Percentiles rank a stretch among this genome's conserved stretches.
These are phyloP conservation scores for Abramis brama DNA, from an alignment of 2,113 vertebrate species.

Conservation along the genomic window DNA sequence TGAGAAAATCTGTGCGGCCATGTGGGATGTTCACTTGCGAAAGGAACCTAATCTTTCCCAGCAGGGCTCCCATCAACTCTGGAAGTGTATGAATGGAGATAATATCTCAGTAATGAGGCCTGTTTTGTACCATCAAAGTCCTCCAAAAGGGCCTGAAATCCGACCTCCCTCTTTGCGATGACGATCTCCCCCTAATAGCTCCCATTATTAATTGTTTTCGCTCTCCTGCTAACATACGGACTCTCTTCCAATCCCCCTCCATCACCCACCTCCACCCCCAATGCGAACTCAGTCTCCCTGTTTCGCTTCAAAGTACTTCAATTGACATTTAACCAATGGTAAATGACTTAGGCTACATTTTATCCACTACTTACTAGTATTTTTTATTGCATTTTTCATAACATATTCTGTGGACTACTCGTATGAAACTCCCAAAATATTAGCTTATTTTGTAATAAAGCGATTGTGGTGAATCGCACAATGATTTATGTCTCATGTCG, in stretches of 20 bases:
- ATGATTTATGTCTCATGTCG: not conserved
- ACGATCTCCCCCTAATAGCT: constrained; percentile 78
- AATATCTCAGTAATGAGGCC: constrained; percentile 86
- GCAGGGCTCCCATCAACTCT: constrained; percentile 78
- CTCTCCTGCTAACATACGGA: constrained; percentile 65
- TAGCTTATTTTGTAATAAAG: not conserved
- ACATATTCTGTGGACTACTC: not conserved
- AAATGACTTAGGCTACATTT: not conserved
- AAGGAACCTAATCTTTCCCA: constrained; percentile 83
- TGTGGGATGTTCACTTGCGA: constrained; percentile 78
- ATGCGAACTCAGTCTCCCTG: constrained; percentile 18
- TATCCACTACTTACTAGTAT: not conserved
- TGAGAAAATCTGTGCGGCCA: constrained; percentile 53
- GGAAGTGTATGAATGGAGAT: constrained; percentile 86
- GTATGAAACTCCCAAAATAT: not conserved
- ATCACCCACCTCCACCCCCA: constrained; percentile 27
- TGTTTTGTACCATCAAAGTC: constrained; percentile 84
- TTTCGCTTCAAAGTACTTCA: constrained; percentile 16
- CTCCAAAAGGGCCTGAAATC: constrained; percentile 80
- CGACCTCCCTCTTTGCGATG: constrained; percentile 76
- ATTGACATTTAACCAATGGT: not conserved
- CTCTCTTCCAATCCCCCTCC: constrained; percentile 39
- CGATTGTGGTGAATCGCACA: constrained; percentile 1
- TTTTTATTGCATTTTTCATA: not conserved
- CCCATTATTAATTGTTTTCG: constrained; percentile 83